Evolutionary conservation across 2,113 vertebrate species (phyloP), one percentile per base, ranked within the genome.

Genomic region (Pseudorhombus dupliciocellatus): DNA sequence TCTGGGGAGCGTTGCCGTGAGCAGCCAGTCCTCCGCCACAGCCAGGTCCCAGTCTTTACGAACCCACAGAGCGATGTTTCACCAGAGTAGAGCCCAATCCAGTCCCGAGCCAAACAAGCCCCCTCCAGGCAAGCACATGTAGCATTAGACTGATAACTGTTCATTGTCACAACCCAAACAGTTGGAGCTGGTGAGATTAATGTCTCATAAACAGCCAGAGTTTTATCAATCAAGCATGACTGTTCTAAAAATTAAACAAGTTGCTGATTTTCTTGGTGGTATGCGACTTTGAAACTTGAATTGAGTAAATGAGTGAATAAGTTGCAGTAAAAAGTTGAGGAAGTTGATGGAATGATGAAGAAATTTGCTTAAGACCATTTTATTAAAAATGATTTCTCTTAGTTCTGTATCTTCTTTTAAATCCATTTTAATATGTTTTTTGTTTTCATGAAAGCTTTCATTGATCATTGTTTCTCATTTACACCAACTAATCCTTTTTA

Each of bases 91-190:
- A 72, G 66, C 75, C 85, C 87, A 66, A 84, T 74, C 82, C 70
- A 80, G 77, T 73, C 84, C 77, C 20, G 83, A 85, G 18, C 66
- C 87, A 75, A 86, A 84, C 81, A 83, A 89, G 78, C 75, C 84
- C 48, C 0, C 57, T 55, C 61, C 88, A 92, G 91, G 90, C 90
- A 92, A 92, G 91, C 54, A 79, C 58, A 51, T 34, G 5, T 2
- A 34, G 20, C 9, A 15, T 69, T 18, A 59, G 5, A 73, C 60
- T 67, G 28, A 8, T 55, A 72, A 12, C 22, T 30, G 40, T 26
- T 61, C 1, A 30, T 15, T 34, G 37, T 44, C 24, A 2, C 55
- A 69, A 62, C 62, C 58, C 21, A 64, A 42, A 79, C 48, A 37
- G 8, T 4, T 1, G 6, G 16, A 46, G 16, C 4, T 6, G 16